These are phyloP conservation scores for Nicator chloris DNA, from an alignment of 2,113 vertebrate species.

Conservation along the genomic window DNA sequence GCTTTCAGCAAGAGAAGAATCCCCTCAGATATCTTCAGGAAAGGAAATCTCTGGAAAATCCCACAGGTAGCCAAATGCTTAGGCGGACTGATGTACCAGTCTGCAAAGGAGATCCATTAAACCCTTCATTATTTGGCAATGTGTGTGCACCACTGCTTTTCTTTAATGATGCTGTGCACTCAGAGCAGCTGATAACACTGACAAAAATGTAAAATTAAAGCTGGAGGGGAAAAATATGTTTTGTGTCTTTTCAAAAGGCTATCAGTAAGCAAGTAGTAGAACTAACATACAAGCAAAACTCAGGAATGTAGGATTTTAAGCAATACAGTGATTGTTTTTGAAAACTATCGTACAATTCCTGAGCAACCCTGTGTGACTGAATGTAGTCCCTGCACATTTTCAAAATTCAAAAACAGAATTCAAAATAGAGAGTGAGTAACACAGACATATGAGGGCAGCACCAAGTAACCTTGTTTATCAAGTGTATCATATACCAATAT, in stretches of 20 bases:
- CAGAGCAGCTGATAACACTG: background rate
- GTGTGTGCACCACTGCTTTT: background rate
- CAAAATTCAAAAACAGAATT: too few species aligned
- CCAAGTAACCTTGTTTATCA: background rate
- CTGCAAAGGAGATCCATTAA: background rate
- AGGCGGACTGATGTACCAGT: background rate
- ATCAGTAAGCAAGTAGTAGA: background rate
- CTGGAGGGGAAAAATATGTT: background rate
- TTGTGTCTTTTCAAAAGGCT: background rate
- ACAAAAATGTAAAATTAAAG: background rate
- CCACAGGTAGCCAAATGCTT: background rate
- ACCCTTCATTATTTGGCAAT: background rate
- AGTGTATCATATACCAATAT: background rate
- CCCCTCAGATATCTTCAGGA: background rate
- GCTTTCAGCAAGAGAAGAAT: background rate
- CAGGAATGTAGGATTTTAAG: background rate
- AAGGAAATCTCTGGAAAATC: background rate
- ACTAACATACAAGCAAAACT: background rate
- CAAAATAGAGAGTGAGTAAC: background rate
- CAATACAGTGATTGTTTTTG: background rate
- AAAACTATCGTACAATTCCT: background rate
- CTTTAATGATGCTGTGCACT: background rate
- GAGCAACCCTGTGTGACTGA: background rate
- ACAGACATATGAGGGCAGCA: background rate
- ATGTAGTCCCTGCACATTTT: background rate